Conservation (phyloP, 2,888 invertebrate genomes). For the Meandrusa payeni region DNA sequence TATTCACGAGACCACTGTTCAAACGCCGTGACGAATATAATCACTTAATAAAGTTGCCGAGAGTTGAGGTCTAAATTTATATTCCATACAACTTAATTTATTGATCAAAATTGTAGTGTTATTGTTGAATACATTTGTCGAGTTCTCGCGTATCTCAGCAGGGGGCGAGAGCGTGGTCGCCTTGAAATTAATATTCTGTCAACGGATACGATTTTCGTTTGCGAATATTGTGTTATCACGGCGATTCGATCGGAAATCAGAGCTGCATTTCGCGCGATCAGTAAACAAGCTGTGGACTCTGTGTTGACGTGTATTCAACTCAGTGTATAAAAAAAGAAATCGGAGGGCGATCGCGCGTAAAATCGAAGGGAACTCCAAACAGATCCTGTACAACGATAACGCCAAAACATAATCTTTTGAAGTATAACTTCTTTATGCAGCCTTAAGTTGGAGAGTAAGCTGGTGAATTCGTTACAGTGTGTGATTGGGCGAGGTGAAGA, state of each 20-base stretch:
- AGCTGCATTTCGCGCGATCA: conserved; percentile 34
- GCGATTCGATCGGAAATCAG: conserved; percentile 50
- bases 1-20: too few relatives aligned
- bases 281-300: conserved; percentile 10
- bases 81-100: conserved; percentile 30
- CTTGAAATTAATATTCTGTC: conserved; percentile 75
- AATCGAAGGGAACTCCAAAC: too few relatives aligned
- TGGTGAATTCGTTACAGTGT: too few relatives aligned
- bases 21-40: conserved; percentile 40
- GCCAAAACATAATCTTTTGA: too few relatives aligned
- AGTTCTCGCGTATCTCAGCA: conserved; percentile 54
- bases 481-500: too few relatives aligned
- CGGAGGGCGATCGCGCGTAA: too few relatives aligned
- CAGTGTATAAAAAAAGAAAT: too few relatives aligned
- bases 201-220: conserved; percentile 61
- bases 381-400: too few relatives aligned
- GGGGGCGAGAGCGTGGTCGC: conserved; percentile 53
- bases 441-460: too few relatives aligned
- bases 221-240: conserved; percentile 63
- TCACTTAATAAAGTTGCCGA: conserved; percentile 54
- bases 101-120: conserved; percentile 55
- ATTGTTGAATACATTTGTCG: conserved; percentile 54
- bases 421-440: too few relatives aligned
- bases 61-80: conserved; percentile 48
- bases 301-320: too few relatives aligned